Percentiles rank a stretch among this genome's conserved stretches.
Evolutionary conservation across 1,140 invertebrate genomes (phyloP).

Genomic region (Trinorchestia longiramus): DNA sequence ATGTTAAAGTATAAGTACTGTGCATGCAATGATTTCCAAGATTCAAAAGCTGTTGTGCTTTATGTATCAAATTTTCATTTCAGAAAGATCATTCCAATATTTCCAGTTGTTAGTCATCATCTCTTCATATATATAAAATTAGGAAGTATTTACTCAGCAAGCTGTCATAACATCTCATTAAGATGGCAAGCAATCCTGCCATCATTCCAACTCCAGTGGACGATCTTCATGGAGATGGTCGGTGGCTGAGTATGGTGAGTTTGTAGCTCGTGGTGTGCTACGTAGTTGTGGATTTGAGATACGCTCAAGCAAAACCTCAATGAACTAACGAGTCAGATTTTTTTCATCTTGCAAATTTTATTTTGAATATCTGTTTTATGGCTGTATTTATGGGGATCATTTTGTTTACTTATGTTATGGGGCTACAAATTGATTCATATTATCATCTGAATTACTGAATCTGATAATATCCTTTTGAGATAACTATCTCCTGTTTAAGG

Average conservation of each 20-base stretch:
- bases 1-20: no score
- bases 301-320: background rate
- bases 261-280: background rate
- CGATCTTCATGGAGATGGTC: background rate
- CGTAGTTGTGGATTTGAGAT: background rate
- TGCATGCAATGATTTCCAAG: background rate
- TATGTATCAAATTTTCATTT: background rate
- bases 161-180: background rate
- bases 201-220: background rate
- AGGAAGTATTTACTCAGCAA: background rate
- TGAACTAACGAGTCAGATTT: background rate
- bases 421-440: background rate
- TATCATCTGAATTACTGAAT: no score
- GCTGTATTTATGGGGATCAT: background rate
- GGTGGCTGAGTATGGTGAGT: constrained; percentile 27
- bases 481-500: no score
- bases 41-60: background rate
- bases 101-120: background rate
- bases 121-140: background rate
- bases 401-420: background rate
- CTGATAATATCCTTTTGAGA: no score
- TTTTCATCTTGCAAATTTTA: background rate
- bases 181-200: background rate
- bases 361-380: background rate
- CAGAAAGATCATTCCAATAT: background rate